Percentiles rank a stretch among this genome's conserved stretches.
Evolutionary conservation across 2,797 vertebrate genomes (phyloP).

Genomic region (Sebastes alutus): DNA sequence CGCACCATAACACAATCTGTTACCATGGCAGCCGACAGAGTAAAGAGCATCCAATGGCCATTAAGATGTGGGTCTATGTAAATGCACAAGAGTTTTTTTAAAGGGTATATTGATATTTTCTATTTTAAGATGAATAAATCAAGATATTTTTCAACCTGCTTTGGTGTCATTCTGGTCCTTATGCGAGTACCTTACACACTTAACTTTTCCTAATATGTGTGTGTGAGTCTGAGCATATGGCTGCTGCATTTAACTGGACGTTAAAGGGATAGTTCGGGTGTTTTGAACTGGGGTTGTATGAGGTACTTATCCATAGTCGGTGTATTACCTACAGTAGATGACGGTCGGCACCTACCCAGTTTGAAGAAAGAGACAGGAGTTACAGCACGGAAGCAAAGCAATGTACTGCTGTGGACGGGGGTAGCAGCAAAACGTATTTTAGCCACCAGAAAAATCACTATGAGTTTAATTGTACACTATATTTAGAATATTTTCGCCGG

Average conservation of each 20-base stretch:
- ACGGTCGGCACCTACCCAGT: no score
- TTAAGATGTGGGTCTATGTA: background rate
- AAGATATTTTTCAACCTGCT: background rate
- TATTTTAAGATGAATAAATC: background rate
- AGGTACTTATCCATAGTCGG: no score
- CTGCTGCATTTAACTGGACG: background rate
- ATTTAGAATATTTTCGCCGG: no score
- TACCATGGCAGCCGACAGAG: slow-evolving; percentile 21
- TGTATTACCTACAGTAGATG: no score
- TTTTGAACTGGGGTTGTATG: no score
- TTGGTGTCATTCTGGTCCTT: background rate
- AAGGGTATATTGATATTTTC: background rate
- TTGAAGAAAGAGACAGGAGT: no score
- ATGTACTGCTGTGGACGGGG: no score
- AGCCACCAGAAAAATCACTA: no score
- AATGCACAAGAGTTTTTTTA: background rate
- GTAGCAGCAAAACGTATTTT: no score
- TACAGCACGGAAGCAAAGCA: fast-evolving
- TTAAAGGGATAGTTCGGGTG: no score
- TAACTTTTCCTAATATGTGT: background rate
- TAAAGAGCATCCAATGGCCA: background rate
- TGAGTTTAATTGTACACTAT: no score
- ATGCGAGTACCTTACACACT: background rate
- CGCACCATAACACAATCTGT: background rate
- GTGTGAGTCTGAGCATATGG: background rate